A percentile compares a stretch with the other conserved stretches of the same genome.
These are phyloP conservation scores for Elysia chlorotica DNA, from an alignment of 1,140 invertebrate species.

Conservation along the genomic window DNA sequence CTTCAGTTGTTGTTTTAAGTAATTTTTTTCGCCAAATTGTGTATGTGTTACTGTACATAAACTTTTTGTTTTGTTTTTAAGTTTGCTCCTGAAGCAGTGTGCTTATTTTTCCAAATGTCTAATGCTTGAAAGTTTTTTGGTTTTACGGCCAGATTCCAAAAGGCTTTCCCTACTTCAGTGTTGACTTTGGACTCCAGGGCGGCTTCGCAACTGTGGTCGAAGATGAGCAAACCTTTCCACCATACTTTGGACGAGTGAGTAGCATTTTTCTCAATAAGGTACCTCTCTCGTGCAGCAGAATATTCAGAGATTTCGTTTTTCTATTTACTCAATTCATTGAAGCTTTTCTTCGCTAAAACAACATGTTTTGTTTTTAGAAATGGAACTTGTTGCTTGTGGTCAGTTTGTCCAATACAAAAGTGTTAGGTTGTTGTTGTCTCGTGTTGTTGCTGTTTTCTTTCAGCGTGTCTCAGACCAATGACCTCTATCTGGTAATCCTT, in stretches of 20 bases:
- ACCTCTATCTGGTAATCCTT: too few relatives aligned
- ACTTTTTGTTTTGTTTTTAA: neutral
- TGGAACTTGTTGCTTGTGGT: neutral
- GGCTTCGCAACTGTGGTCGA: constrained; percentile 98
- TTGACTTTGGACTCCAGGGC: constrained; percentile 84
- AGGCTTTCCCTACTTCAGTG: constrained; percentile 91
- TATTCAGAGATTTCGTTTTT: neutral
- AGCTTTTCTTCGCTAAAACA: neutral
- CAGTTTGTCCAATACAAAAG: neutral
- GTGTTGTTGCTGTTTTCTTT: too few relatives aligned
- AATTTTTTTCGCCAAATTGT: neutral
- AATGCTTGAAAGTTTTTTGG: neutral
- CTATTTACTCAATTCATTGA: neutral
- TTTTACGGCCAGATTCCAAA: constrained; percentile 74
- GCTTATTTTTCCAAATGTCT: neutral
- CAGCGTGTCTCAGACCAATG: too few relatives aligned
- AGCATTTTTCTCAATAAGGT: neutral
- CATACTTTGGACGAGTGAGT: constrained; percentile 86
- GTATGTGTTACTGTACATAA: neutral
- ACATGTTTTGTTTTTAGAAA: neutral
- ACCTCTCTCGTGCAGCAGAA: neutral
- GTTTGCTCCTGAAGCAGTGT: neutral
- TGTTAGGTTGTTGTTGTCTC: neutral
- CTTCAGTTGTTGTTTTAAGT: neutral
- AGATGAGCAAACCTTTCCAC: constrained; percentile 85